Base-by-base conservation (phyloP, 1,140 invertebrate species). In the Drosophila pachea region DNA sequence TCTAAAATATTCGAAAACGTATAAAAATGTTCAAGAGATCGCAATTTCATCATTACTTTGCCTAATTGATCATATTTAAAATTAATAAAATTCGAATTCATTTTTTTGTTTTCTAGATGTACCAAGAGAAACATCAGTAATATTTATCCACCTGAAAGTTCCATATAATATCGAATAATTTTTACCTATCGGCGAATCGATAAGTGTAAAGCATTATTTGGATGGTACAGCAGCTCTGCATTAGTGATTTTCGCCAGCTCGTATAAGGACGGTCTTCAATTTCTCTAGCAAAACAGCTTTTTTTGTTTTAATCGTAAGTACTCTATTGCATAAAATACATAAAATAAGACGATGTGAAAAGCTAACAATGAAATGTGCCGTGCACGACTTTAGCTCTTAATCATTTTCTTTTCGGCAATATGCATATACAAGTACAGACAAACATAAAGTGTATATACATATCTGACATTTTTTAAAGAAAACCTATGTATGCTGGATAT, bases 271-370 rank as follows among this genome's bases (percentile, higher is more conserved):
- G 54, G 54, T 69, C 65, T 68, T 71, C 68, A 50, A 74, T 74
- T 74, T 63, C 63, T 77, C 77, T 74, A 81, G 74, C 76, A 86
- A 86, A 86, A 86, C 81, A 86, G 81, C 84, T 86, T 86, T 86
- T 84, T 86, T 86, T 86, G 81, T 86, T 86, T 86, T 86, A 86
- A 86, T 69, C 81, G 81, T 86, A 68, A 86, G 81, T 86, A 86
- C 14, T 58, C 14, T 31, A 50, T 12, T 56, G 22, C 22, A 22
- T 22, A 31, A 50, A 59, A 45, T 33, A 7, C n/a, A 7, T 50
- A 2, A 42, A 53, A 50, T 7, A 5, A 54, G n/a, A 36, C 33
- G 11, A 42, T 42, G 6, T 42, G 2, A 42, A 42, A 14, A 14
- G 4, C 2, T 47, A n/a, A 22, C 11, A 22, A 29, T n/a, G n/a